Evolutionary conservation across 1,140 invertebrate genomes (phyloP), one percentile per base, ranked within the genome.

Genomic region (Catajapyx aquilonaris): DNA sequence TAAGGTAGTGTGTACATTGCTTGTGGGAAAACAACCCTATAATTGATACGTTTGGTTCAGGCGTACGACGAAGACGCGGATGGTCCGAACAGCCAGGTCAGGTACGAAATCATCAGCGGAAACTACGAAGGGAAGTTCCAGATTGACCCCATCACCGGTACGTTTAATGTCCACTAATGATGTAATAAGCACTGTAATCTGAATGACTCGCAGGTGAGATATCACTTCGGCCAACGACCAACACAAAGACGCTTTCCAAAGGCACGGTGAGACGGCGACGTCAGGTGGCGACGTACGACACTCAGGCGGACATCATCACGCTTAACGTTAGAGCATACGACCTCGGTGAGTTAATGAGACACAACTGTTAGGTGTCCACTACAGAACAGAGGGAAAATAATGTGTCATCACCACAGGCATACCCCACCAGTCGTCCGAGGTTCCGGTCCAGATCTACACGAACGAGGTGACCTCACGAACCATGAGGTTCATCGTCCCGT

Each of bases 51-150:
- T 28, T 28, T 13, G 13, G 23, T 9, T 28, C 43, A 69, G 68
- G 84, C 84, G 35, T 62, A 68, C 32, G 84, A 90, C 55, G 69
- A 68, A 41, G 84, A 90, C 50, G 70, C 77, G 9, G 76, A 78
- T 34, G 57, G 73, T n/a, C 80, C 81, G 3, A 90, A 90, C 56
- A 87, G 85, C 54, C 63, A 75, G 48, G 68, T 90, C 10, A 68
- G 73, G 47, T 88, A 87, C 55, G 80, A 85, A 61, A 64, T 88
- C 28, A 67, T 83, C 44, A 68, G 73, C 39, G 76, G 77, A 11
- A 81, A 81, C 53, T 73, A 69, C 48, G 73, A 73, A 40, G 75
- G 78, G 44, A 77, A 78, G 52, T 88, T 87, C 56, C 52, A 64
- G 18, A 63, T 94, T 23, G 68, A 86, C 52, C 69, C 73, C 50